Percentiles rank a stretch among this genome's conserved stretches.
phyloP scores from a whole-genome alignment of 2,888 invertebrate species.

The Chorisops tibialis region DNA sequence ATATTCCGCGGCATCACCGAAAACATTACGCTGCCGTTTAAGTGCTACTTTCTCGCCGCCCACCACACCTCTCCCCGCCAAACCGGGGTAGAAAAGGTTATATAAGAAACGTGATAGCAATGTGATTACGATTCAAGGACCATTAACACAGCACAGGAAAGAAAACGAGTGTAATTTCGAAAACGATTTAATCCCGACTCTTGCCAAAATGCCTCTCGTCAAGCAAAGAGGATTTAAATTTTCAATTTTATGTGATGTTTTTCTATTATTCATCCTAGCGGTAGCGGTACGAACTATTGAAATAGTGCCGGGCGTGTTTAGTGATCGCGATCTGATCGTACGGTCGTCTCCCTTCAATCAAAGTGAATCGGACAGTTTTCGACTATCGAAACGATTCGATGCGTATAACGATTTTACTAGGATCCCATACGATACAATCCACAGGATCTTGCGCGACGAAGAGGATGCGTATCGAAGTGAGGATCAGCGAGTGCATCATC shows the following conservation, averaged over 20 bases:
- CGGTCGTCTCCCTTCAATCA: background rate
- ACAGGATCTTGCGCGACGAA: slow-evolving; percentile 48
- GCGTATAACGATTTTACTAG: slow-evolving; percentile 26
- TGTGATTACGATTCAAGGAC: no score
- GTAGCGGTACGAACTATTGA: background rate
- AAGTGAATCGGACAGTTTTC: slow-evolving; percentile 4
- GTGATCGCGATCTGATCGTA: background rate
- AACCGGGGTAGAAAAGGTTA: no score
- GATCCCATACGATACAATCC: slow-evolving; percentile 46
- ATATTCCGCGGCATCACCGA: no score
- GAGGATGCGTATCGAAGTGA: slow-evolving; percentile 41
- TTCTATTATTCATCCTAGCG: slow-evolving; percentile 13
- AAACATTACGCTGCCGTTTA: no score
- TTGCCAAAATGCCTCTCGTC: slow-evolving; percentile 28
- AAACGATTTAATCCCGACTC: no score
- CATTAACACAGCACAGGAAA: no score
- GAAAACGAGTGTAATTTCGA: no score
- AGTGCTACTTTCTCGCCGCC: no score
- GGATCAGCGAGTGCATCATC: slow-evolving; percentile 36
- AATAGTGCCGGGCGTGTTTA: slow-evolving; percentile 9
- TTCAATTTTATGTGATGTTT: slow-evolving; percentile 30
- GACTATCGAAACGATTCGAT: slow-evolving; percentile 25
- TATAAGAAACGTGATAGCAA: no score
- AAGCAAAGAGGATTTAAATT: slow-evolving; percentile 30
- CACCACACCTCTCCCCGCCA: no score